These are phyloP conservation scores for Cathartes aura DNA, from an alignment of 2,113 vertebrate species.

Conservation along the genomic window DNA sequence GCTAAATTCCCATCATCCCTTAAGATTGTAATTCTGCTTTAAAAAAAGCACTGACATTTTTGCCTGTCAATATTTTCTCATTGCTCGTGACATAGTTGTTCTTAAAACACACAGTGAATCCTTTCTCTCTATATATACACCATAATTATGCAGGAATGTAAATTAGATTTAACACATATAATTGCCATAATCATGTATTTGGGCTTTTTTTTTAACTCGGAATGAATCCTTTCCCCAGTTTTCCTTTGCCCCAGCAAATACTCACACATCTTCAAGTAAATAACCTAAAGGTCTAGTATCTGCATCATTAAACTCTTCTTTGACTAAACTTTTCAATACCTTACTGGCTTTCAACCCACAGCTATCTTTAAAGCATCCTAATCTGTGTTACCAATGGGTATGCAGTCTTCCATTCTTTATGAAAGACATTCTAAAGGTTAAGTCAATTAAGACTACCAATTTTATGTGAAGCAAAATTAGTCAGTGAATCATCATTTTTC, in stretches of 20 bases:
- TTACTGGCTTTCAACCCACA: neutral
- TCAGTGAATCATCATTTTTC: constrained; percentile 1
- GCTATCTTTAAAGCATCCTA: neutral
- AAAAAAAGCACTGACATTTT: constrained; percentile 66
- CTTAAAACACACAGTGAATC: constrained; percentile 21
- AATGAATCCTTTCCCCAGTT: neutral
- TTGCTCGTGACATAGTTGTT: constrained; percentile 52
- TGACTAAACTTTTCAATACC: neutral
- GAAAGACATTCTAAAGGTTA: constrained; percentile 20
- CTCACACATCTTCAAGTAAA: neutral
- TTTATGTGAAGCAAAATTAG: constrained; percentile 17
- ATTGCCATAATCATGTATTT: neutral
- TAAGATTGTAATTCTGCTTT: constrained; percentile 11
- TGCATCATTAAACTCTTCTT: neutral
- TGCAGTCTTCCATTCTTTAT: neutral
- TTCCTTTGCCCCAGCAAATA: neutral
- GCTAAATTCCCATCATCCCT: constrained; percentile 1
- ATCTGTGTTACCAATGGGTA: neutral
- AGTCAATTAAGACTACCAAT: constrained; percentile 4
- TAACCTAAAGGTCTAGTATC: neutral
- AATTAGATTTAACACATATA: constrained; percentile 36
- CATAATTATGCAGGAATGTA: constrained; percentile 39
- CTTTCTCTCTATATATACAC: neutral
- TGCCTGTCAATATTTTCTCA: constrained; percentile 55
- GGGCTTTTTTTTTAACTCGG: neutral